phyloP scores from a whole-genome alignment of 2,113 vertebrate species.

The Lycaon pictus region DNA sequence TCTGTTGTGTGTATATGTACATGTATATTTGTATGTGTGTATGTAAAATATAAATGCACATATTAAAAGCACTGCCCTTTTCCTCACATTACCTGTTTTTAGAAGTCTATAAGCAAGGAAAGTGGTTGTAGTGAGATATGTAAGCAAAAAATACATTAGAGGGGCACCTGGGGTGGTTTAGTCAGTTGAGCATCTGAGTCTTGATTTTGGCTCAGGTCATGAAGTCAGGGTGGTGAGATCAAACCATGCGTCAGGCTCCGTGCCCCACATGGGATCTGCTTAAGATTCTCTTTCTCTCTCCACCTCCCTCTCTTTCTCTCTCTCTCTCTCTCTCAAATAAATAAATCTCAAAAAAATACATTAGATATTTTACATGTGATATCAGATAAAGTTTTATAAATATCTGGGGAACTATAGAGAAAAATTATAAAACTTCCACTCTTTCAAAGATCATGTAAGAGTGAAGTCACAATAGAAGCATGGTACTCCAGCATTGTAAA shows the following conservation, averaged over 20 bases:
- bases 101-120: not conserved
- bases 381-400: not conserved
- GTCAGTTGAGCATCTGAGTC: not conserved
- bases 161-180: not conserved
- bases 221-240: not conserved
- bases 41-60: not conserved
- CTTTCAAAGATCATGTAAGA: not conserved
- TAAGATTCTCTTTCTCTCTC: not conserved
- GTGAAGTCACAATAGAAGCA: not conserved
- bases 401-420: not conserved
- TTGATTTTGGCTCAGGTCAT: not conserved
- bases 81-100: not conserved
- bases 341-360: not conserved
- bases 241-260: not conserved
- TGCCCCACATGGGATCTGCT: fast-evolving
- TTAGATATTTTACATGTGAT: not conserved
- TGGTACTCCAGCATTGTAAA: not conserved
- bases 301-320: not conserved
- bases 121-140: not conserved
- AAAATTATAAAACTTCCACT: not conserved
- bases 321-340: not conserved
- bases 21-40: not conserved
- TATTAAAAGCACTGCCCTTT: not conserved
- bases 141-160: not conserved
- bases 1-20: not conserved